phyloP scores from a whole-genome alignment of 92 coral and sea anemone genomes.

The Parazoanthus darwini region DNA sequence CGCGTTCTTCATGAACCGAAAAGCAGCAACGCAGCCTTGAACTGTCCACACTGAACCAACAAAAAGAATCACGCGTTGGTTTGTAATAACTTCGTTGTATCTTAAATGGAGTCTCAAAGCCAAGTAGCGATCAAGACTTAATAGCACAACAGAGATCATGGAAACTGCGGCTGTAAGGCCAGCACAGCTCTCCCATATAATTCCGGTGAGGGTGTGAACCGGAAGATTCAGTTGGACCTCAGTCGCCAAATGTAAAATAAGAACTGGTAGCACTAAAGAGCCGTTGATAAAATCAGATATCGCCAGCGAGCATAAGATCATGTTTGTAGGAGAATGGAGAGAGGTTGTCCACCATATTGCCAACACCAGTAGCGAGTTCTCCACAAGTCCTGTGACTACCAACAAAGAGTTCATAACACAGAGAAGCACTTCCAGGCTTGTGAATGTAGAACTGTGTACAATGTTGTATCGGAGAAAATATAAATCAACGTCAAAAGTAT shows the following conservation, averaged over 20 bases:
- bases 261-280: conserved; percentile 4
- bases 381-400: not conserved
- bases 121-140: conserved; percentile 26
- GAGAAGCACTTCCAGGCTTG: not conserved
- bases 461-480: conserved; percentile 18
- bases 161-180: conserved; percentile 21
- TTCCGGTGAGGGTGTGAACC: conserved; percentile 2
- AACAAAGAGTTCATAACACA: conserved; percentile 14
- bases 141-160: conserved; percentile 23
- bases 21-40: not conserved
- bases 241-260: conserved; percentile 6
- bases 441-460: not conserved
- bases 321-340: conserved; percentile 19
- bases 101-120: conserved; percentile 21
- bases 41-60: conserved; percentile 5
- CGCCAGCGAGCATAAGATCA: conserved; percentile 25
- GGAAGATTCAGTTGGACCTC: not conserved
- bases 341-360: conserved; percentile 15
- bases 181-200: conserved; percentile 21
- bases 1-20: not conserved
- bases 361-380: not conserved
- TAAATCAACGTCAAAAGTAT: conserved; percentile 7
- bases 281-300: conserved; percentile 24
- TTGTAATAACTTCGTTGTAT: conserved; percentile 12
- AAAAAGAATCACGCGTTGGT: not conserved